Base-by-base conservation (phyloP, 2,888 invertebrate genomes). In the Emmelina monodactyla region DNA sequence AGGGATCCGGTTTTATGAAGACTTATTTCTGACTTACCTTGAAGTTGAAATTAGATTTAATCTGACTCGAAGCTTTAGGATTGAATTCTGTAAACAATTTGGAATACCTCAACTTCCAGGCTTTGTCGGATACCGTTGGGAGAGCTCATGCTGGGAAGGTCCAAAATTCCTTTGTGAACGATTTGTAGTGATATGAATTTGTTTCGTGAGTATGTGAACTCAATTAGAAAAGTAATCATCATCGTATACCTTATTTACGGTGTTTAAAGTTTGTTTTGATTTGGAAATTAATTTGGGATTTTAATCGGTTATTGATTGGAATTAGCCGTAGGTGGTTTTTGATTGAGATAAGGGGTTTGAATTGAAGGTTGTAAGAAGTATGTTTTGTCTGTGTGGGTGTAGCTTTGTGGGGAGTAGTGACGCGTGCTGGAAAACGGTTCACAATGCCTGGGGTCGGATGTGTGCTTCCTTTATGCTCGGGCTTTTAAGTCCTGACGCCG, bases 81-180 rank as follows among this genome's bases (percentile, higher is more conserved):
- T 78, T 79, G 78, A 78, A 78, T 78, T 79, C 76, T 76, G 76
- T 78, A 75, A 78, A 79, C 78, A 79, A 79, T 78, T 79, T 79
- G 67, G 61, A 67, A 72, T 79, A 78, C 75, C 75, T 76, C 70
- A 68, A 76, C 64, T 76, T 75, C 52, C 70, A 69, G 71, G 76
- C 75, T 78, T 76, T 79, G 78, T 79, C 67, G 62, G 62, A 66
- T 59, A 57, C 58, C 61, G 68, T 70, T 76, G 76, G n/a, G n/a
- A n/a, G n/a, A n/a, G 62, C 66, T 59, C 57, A 58, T 61, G 68
- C 70, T 76, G 76, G n/a, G n/a, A n/a, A n/a, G n/a, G 75, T 73
- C 68, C 60, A 64, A 68, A 72, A 73, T 75, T 71, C 72, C 70
- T 69, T 70, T 67, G 62, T 75, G 75, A 73, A 71, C 67, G 70